phyloP scores from a whole-genome alignment of 2,888 invertebrate species.

The Theretra japonica region DNA sequence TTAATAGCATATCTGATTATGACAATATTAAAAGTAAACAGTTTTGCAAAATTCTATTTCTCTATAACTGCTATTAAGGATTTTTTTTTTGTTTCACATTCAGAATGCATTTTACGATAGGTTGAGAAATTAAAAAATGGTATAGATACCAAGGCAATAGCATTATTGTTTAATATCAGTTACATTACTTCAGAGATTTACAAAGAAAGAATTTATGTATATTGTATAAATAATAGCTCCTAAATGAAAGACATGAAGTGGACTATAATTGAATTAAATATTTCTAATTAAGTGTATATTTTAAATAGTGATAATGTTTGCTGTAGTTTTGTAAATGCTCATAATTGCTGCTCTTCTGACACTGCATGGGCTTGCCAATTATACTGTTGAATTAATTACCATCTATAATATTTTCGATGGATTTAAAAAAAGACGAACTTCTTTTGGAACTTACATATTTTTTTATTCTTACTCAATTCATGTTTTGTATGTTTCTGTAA shows the following conservation, averaged over 20 bases:
- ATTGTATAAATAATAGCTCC: background rate
- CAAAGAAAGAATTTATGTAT: background rate
- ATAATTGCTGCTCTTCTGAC: constrained; percentile 20
- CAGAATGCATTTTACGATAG: too few species aligned
- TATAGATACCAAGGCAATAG: too few species aligned
- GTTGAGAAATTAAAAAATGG: too few species aligned
- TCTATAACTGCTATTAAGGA: too few species aligned
- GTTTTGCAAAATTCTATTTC: too few species aligned
- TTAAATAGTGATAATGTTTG: constrained; percentile 23
- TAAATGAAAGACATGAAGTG: constrained; percentile 16
- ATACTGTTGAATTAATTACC: too few species aligned
- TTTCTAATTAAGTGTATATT: constrained; percentile 22
- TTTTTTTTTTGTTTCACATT: too few species aligned
- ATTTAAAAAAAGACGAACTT: too few species aligned
- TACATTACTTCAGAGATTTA: background rate
- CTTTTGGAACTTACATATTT: too few species aligned
- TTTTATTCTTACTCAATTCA: too few species aligned
- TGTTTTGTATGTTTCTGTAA: too few species aligned
- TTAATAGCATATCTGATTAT: background rate
- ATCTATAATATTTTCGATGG: background rate
- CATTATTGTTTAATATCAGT: background rate
- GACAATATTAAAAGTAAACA: too few species aligned
- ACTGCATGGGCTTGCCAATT: background rate
- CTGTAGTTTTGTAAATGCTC: constrained; percentile 9
- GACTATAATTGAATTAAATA: constrained; percentile 27